Evolutionary conservation across 2,888 invertebrate genomes (phyloP).

Genomic region (Synergus gifuensis): DNA sequence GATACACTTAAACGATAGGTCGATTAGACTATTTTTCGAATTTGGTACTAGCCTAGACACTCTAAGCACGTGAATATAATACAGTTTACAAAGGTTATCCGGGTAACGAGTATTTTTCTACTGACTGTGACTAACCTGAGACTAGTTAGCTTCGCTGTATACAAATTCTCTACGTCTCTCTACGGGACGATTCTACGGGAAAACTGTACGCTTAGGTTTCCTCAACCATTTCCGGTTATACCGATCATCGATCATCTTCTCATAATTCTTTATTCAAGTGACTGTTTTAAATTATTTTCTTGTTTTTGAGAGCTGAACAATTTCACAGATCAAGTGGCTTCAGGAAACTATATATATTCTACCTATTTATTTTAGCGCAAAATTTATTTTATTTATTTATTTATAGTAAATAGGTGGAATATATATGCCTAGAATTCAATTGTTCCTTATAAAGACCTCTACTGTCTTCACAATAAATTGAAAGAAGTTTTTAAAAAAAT

Average conservation of each 20-base stretch:
- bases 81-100: constrained; percentile 68
- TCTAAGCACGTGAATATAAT: constrained; percentile 64
- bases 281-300: too few species aligned
- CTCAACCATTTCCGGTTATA: not conserved
- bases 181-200: constrained; percentile 65
- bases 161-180: constrained; percentile 70
- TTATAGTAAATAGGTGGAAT: too few species aligned
- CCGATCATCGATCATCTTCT: not conserved
- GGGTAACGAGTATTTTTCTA: constrained; percentile 66
- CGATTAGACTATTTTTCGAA: constrained; percentile 51
- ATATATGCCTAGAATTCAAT: not conserved
- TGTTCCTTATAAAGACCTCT: too few species aligned
- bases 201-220: constrained; percentile 39
- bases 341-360: not conserved
- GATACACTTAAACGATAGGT: constrained; percentile 52
- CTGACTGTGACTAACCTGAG: constrained; percentile 68
- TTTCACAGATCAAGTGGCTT: not conserved
- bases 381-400: too few species aligned
- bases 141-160: constrained; percentile 68
- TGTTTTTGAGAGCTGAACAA: too few species aligned
- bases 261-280: not conserved
- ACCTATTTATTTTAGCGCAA: too few species aligned
- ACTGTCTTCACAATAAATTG: too few species aligned
- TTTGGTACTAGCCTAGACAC: constrained; percentile 55
- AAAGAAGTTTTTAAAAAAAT: too few species aligned